Percentiles rank a stretch among this genome's conserved stretches.
phyloP scores from a whole-genome alignment of 2,113 vertebrate species.

The Equus przewalskii region DNA sequence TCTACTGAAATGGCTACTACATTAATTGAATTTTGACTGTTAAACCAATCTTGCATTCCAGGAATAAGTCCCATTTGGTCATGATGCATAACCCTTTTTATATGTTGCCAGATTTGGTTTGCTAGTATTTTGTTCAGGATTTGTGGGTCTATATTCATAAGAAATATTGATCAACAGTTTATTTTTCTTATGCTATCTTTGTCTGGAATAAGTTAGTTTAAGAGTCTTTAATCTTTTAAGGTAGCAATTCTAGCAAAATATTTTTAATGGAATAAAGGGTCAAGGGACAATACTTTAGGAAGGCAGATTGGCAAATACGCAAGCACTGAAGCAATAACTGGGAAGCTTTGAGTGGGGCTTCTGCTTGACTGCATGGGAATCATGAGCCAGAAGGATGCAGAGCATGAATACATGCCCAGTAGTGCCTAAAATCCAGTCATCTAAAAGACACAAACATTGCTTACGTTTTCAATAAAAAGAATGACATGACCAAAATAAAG shows the following conservation, averaged over 20 bases:
- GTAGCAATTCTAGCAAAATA: conserved; percentile 19
- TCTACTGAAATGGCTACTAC: neutral
- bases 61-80: neutral
- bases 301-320: neutral
- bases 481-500: conserved; percentile 2
- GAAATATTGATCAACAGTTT: neutral
- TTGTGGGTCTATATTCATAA: neutral
- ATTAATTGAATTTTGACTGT: neutral
- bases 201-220: conserved; percentile 22
- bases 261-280: conserved; percentile 9
- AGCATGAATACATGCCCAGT: neutral
- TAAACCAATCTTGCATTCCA: neutral
- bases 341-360: neutral
- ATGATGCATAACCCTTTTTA: neutral
- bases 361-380: neutral
- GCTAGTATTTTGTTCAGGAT: neutral
- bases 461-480: conserved; percentile 33
- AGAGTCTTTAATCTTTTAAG: conserved; percentile 31
- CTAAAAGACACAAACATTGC: neutral
- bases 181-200: neutral
- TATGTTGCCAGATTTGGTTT: neutral
- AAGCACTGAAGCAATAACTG: conserved; percentile 2
- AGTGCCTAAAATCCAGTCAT: neutral
- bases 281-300: neutral
- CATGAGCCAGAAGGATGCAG: neutral